Percentiles rank a stretch among this genome's conserved stretches.
Conservation (phyloP, 2,797 vertebrate genomes). For the Psittacula derbiana region DNA sequence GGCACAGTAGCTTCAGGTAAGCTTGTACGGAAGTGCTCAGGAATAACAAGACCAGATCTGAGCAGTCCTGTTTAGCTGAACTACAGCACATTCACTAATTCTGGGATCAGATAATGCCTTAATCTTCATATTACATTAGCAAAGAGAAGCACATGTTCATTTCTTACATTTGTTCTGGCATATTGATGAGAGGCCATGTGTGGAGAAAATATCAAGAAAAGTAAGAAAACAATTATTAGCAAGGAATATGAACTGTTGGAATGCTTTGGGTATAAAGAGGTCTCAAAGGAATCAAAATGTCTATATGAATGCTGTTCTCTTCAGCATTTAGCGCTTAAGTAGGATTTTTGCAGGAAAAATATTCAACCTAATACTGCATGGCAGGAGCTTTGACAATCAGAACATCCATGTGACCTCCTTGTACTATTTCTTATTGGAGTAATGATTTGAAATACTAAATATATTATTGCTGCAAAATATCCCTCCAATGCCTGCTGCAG, state of each 20-base stretch:
- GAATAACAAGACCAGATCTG: not conserved
- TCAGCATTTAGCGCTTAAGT: not conserved
- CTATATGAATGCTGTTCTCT: not conserved
- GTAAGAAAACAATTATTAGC: not conserved
- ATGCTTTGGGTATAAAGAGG: not conserved
- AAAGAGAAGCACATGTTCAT: not conserved
- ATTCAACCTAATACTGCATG: not conserved
- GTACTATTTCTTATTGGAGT: not conserved
- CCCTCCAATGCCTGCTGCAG: not conserved
- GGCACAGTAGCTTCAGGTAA: not conserved
- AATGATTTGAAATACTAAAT: not conserved
- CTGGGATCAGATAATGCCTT: not conserved
- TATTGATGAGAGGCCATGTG: not conserved
- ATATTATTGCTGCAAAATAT: not conserved
- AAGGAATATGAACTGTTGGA: not conserved
- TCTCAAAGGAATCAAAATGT: not conserved
- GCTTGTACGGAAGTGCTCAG: not conserved
- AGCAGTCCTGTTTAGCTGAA: not conserved
- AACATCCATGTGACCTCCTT: not conserved
- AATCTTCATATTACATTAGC: not conserved
- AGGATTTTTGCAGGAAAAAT: not conserved
- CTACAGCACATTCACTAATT: not conserved
- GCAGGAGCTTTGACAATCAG: not conserved
- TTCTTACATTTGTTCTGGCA: not conserved
- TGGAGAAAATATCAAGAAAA: not conserved